phyloP scores from a whole-genome alignment of 2,797 vertebrate species.

The Girardinus metallicus region DNA sequence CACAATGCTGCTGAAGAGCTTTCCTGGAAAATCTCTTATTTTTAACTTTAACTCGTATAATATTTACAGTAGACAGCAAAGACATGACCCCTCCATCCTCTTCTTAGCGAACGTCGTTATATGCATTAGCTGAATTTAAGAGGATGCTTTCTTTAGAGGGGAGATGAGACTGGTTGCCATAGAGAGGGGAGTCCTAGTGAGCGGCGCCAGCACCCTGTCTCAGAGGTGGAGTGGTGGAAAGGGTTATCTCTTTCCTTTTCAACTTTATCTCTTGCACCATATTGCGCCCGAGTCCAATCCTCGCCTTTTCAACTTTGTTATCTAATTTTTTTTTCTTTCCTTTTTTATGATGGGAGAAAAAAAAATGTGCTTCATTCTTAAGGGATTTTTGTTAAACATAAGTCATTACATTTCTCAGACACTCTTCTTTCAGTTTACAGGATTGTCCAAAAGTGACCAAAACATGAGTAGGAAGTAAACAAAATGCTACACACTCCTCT shows the following conservation, averaged over 20 bases:
- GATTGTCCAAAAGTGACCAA: constrained; percentile 16
- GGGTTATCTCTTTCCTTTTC: constrained; percentile 56
- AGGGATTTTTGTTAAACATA: neutral
- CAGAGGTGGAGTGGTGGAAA: constrained; percentile 38
- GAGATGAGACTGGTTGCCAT: constrained; percentile 40
- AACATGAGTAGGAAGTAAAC: constrained; percentile 20
- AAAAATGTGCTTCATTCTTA: constrained; percentile 16
- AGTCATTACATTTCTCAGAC: constrained; percentile 14
- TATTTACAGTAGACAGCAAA: neutral
- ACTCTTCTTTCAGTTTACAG: constrained; percentile 14
- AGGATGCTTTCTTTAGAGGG: constrained; percentile 1
- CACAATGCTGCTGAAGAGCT: neutral
- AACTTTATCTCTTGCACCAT: constrained; percentile 64
- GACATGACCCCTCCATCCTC: neutral
- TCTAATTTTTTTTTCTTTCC: constrained; percentile 44
- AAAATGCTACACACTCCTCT: neutral
- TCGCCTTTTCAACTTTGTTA: constrained; percentile 50
- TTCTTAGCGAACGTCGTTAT: constrained; percentile 7
- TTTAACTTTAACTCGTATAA: neutral
- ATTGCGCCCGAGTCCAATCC: constrained; percentile 59
- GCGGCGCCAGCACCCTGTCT: constrained; percentile 31
- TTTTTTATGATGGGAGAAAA: constrained; percentile 58
- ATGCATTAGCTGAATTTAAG: constrained; percentile 11
- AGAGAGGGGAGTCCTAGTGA: constrained; percentile 32
- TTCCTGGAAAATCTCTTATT: neutral